Percentiles rank a stretch among this genome's conserved stretches.
phyloP scores from a whole-genome alignment of 1,140 invertebrate genomes.

The Lasaia peninsularis region DNA sequence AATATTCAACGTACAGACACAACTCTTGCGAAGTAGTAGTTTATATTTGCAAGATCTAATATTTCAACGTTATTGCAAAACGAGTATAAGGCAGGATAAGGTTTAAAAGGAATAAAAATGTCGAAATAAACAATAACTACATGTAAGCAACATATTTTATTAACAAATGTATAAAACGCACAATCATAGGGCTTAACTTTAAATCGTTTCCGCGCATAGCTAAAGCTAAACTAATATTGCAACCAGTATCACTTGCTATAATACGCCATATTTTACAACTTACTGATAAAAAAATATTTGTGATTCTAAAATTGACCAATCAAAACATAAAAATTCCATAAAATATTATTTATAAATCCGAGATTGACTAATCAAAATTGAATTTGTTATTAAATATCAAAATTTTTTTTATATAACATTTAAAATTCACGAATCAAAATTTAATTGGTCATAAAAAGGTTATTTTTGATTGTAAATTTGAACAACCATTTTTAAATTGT shows the following conservation, averaged over 20 bases:
- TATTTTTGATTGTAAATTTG: no score
- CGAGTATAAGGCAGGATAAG: not conserved
- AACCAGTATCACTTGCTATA: conserved; percentile 68
- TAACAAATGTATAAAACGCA: conserved; percentile 25
- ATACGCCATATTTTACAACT: conserved; percentile 24
- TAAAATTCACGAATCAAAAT: no score
- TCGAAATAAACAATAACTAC: conserved; percentile 21
- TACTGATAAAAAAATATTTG: not conserved
- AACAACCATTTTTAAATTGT: no score
- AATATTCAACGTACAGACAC: no score
- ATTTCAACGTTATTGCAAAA: no score
- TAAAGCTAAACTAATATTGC: conserved; percentile 65
- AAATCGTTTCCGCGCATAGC: conserved; percentile 31
- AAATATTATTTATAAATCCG: not conserved
- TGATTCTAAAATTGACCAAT: not conserved
- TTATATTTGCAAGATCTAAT: no score
- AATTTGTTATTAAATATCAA: no score
- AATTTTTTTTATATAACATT: no score
- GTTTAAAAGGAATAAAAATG: not conserved
- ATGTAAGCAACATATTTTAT: conserved; percentile 29
- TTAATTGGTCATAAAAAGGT: no score
- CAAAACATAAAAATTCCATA: not conserved
- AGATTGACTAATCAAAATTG: no score
- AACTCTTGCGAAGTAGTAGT: no score
- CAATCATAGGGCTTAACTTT: conserved; percentile 16